Percentiles rank a stretch among this genome's conserved stretches.
Evolutionary conservation across 2,113 vertebrate genomes (phyloP).

Genomic region (Anas platyrhynchos): DNA sequence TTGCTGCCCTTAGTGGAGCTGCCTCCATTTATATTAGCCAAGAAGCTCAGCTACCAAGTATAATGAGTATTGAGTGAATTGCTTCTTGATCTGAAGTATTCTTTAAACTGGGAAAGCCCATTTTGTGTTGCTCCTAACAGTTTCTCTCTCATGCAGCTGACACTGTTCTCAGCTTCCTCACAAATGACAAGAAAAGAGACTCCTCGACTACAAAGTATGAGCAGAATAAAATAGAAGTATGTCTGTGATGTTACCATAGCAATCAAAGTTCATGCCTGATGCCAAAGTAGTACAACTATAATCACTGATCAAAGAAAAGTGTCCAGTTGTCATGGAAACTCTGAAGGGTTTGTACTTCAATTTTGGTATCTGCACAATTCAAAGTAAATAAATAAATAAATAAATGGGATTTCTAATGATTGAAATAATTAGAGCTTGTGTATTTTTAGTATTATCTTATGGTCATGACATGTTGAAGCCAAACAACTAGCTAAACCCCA

Average conservation of each 20-base stretch:
- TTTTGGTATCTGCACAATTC: not conserved
- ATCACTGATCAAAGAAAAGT: conserved; percentile 39
- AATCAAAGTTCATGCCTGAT: conserved; percentile 47
- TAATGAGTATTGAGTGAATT: conserved; percentile 7
- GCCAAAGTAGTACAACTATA: conserved; percentile 38
- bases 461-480: not conserved
- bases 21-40: not conserved
- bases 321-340: conserved; percentile 57
- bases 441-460: not conserved
- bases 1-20: not conserved
- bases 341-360: not conserved
- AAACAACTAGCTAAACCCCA: not conserved
- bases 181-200: not conserved
- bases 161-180: conserved; percentile 51
- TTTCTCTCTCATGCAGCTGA: conserved; percentile 19
- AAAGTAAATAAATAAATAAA: not conserved
- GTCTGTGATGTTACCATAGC: conserved; percentile 60
- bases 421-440: not conserved
- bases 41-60: not conserved
- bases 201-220: conserved; percentile 6
- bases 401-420: not conserved
- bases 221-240: conserved; percentile 35
- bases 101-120: not conserved
- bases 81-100: not conserved
- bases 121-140: not conserved